Evolutionary conservation across 2,113 vertebrate genomes (phyloP).

Genomic region (Myrmecophaga tridactyla): DNA sequence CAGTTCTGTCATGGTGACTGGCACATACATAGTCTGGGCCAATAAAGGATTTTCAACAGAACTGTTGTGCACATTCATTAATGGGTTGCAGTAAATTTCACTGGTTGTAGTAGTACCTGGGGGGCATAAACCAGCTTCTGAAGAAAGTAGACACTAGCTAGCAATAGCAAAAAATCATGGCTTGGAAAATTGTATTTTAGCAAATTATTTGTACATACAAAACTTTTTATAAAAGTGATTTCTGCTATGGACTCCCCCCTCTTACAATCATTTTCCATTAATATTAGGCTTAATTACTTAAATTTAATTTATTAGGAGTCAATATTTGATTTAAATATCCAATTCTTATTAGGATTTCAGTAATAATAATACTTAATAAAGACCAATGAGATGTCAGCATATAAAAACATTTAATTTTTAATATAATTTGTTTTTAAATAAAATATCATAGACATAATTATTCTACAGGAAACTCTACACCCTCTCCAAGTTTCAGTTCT

Average conservation of each 20-base stretch:
- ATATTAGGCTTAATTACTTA: constrained; percentile 66
- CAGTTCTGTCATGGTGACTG: neutral
- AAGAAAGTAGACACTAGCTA: neutral
- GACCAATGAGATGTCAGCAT: constrained; percentile 14
- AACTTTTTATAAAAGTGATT: neutral
- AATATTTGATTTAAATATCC: constrained; percentile 68
- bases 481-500: neutral
- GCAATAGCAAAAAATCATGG: neutral
- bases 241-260: neutral
- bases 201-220: neutral
- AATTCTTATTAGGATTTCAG: constrained; percentile 60
- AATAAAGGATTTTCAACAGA: neutral
- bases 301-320: constrained; percentile 58
- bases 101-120: neutral
- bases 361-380: constrained; percentile 59
- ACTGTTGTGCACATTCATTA: neutral
- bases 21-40: neutral
- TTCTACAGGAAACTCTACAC: neutral
- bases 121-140: neutral
- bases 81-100: neutral
- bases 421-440: constrained; percentile 66
- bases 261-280: constrained; percentile 25
- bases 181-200: neutral
- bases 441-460: constrained; percentile 42
- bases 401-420: constrained; percentile 54